Percentiles rank a stretch among this genome's conserved stretches.
These are phyloP conservation scores for Priocnemis perturbator DNA, from an alignment of 2,888 invertebrate species.

Conservation along the genomic window DNA sequence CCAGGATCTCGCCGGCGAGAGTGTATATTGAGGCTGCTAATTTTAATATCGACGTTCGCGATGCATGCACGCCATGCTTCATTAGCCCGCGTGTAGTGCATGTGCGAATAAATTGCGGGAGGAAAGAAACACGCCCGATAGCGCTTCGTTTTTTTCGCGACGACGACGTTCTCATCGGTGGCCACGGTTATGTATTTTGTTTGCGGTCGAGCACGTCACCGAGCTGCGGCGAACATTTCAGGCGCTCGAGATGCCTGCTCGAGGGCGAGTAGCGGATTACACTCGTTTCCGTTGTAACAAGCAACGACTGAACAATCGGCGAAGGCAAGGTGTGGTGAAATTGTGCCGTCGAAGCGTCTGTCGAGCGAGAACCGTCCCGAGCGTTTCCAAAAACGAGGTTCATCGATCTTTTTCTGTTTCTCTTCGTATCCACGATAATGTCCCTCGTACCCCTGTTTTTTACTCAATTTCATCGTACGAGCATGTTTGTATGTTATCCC, in stretches of 20 bases:
- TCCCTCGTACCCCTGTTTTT: too few species aligned
- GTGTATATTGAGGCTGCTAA: too few species aligned
- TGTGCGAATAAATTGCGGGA: slow-evolving; percentile 39
- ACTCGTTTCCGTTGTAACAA: slow-evolving; percentile 56
- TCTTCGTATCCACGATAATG: neutral
- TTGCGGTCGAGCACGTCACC: too few species aligned
- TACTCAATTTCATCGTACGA: slow-evolving; percentile 21
- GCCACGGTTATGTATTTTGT: too few species aligned
- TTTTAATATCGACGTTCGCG: neutral
- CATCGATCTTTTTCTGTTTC: too few species aligned
- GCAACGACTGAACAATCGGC: slow-evolving; percentile 72
- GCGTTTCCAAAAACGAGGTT: neutral
- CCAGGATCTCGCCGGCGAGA: too few species aligned
- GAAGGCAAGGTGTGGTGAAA: slow-evolving; percentile 72
- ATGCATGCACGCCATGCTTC: slow-evolving; percentile 51
- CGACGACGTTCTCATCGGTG: too few species aligned
- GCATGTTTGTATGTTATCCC: slow-evolving; percentile 43
- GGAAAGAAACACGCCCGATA: too few species aligned
- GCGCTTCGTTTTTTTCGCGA: too few species aligned
- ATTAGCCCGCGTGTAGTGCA: slow-evolving; percentile 30
- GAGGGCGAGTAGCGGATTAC: too few species aligned
- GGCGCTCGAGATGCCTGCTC: too few species aligned
- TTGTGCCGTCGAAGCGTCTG: slow-evolving; percentile 26
- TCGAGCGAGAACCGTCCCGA: slow-evolving; percentile 5
- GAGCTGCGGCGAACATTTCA: too few species aligned